phyloP scores from a whole-genome alignment of 2,797 vertebrate genomes.

The Diceros bicornis region DNA sequence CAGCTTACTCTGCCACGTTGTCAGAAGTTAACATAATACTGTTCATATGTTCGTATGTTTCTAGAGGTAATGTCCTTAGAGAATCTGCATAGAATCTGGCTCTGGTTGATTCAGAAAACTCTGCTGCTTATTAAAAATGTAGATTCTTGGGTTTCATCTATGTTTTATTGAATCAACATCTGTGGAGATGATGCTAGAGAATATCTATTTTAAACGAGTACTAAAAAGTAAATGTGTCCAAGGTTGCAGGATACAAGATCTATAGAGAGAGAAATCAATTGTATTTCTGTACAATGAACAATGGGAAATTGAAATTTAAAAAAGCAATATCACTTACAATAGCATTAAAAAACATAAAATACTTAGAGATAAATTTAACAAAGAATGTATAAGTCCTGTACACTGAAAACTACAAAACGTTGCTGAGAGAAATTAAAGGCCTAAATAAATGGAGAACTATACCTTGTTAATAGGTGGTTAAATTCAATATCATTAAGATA shows the following conservation, averaged over 20 bases:
- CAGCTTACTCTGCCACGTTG: background rate
- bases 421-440: slow-evolving; percentile 14
- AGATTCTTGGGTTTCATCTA: slow-evolving; percentile 40
- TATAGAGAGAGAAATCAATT: background rate
- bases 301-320: slow-evolving; percentile 30
- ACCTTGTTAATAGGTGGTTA: background rate
- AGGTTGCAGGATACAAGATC: background rate
- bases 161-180: slow-evolving; percentile 55
- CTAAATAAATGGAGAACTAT: slow-evolving; percentile 14
- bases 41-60: slow-evolving; percentile 48
- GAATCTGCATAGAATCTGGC: background rate
- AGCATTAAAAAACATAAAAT: slow-evolving; percentile 44
- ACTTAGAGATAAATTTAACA: slow-evolving; percentile 50
- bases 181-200: slow-evolving; percentile 19
- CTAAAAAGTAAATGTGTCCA: slow-evolving; percentile 13
- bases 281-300: slow-evolving; percentile 24
- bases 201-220: slow-evolving; percentile 54
- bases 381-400: background rate
- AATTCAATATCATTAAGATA: slow-evolving; percentile 10
- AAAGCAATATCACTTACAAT: slow-evolving; percentile 26
- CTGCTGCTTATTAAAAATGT: slow-evolving; percentile 59
- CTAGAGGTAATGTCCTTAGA: slow-evolving; percentile 15
- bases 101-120: background rate
- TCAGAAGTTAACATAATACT: background rate
- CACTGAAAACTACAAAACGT: background rate